Evolutionary conservation across 2,113 vertebrate species (phyloP).

Genomic region (Lepus europaeus): DNA sequence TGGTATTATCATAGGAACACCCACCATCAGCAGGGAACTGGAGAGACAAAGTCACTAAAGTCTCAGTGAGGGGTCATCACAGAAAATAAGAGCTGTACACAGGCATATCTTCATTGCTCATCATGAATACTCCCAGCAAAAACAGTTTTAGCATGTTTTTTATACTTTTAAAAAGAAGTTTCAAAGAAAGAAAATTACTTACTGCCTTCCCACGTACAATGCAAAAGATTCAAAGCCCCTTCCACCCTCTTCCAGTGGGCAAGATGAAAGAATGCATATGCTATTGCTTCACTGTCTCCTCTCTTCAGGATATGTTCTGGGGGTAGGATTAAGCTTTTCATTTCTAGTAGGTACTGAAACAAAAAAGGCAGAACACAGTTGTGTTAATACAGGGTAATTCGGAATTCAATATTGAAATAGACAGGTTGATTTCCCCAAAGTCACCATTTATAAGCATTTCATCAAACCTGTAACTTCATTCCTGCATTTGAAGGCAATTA

Average conservation of each 20-base stretch:
- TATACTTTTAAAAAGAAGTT: conserved; percentile 45
- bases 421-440: conserved; percentile 76
- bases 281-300: conserved; percentile 99
- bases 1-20: not conserved
- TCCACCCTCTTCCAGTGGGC: conserved; percentile 99
- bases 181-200: conserved; percentile 90
- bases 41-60: not conserved
- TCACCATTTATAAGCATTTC: conserved; percentile 68
- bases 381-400: conserved; percentile 69
- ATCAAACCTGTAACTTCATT: conserved; percentile 70
- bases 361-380: conserved; percentile 80
- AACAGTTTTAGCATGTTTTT: conserved; percentile 64
- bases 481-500: conserved; percentile 78
- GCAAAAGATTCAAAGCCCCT: conserved; percentile 98
- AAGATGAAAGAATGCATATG: conserved; percentile 98
- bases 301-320: conserved; percentile 99
- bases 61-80: not conserved
- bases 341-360: conserved; percentile 98
- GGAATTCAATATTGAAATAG: conserved; percentile 61
- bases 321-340: conserved; percentile 99
- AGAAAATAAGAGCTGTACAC: conserved; percentile 26
- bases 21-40: not conserved
- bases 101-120: conserved; percentile 45
- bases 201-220: conserved; percentile 99
- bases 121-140: conserved; percentile 40